A percentile compares a stretch with the other conserved stretches of the same genome.
Evolutionary conservation across 2,797 vertebrate species (phyloP).

Genomic region (Kryptolebias ocellatus): DNA sequence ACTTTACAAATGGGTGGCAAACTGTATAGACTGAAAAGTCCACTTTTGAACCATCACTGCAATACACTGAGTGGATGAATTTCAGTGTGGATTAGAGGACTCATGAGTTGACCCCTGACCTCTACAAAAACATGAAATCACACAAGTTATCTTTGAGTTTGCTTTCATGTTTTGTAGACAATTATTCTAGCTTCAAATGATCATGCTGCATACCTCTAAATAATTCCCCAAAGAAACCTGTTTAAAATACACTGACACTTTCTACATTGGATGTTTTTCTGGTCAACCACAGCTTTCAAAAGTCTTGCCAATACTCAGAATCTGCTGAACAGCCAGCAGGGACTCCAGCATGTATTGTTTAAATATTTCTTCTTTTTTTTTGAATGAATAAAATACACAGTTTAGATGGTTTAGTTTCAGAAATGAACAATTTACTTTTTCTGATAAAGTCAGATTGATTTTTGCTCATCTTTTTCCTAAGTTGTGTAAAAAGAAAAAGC

Average conservation of each 20-base stretch:
- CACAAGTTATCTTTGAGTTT: conserved; percentile 26
- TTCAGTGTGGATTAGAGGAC: conserved; percentile 34
- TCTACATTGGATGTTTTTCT: too few species aligned
- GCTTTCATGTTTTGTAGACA: conserved; percentile 7
- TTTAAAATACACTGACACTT: background rate
- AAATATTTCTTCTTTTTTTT: background rate
- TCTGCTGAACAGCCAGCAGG: background rate
- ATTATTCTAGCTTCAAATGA: conserved; percentile 16
- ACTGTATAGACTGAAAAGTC: conserved; percentile 19
- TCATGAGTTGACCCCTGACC: conserved; percentile 72
- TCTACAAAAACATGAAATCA: conserved; percentile 40
- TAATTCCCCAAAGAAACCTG: conserved; percentile 3
- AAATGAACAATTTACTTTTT: too few species aligned
- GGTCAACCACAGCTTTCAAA: too few species aligned
- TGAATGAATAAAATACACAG: conserved; percentile 1
- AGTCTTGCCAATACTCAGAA: too few species aligned
- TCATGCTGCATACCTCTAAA: conserved; percentile 48
- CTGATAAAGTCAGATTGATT: too few species aligned
- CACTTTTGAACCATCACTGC: conserved; percentile 7
- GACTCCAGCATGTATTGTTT: background rate
- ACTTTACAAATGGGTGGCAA: conserved; percentile 37
- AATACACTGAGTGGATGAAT: conserved; percentile 1
- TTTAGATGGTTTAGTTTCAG: conserved; percentile 5
- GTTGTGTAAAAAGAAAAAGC: too few species aligned
- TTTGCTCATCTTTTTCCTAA: too few species aligned